Percentiles rank a stretch among this genome's conserved stretches.
Evolutionary conservation across 1,140 invertebrate genomes (phyloP).

Genomic region (Atta texana): DNA sequence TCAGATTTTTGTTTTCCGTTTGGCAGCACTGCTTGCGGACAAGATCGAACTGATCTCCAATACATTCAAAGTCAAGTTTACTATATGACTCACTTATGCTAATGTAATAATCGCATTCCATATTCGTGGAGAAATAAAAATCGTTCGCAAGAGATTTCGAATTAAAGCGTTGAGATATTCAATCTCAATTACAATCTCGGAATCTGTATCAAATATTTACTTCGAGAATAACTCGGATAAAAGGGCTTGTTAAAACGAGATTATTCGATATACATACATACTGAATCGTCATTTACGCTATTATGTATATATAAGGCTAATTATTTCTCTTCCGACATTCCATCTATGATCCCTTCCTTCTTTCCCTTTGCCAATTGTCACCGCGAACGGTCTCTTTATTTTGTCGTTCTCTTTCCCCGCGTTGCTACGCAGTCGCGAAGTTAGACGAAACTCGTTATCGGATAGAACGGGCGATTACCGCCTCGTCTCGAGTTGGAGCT

Average conservation of each 20-base stretch:
- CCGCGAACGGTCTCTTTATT: constrained; percentile 53
- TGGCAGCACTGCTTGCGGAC: too few species aligned
- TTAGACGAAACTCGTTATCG: constrained; percentile 76
- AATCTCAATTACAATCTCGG: background rate
- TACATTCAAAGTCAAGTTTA: background rate
- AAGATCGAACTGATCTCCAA: too few species aligned
- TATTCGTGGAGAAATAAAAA: background rate
- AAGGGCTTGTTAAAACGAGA: constrained; percentile 33
- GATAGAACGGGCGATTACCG: constrained; percentile 76
- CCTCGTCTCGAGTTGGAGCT: constrained; percentile 73
- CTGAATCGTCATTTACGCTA: background rate
- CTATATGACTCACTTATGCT: background rate
- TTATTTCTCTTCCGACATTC: constrained; percentile 18
- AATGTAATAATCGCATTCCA: background rate
- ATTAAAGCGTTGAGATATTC: background rate
- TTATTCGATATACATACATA: constrained; percentile 12
- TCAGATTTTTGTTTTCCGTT: too few species aligned
- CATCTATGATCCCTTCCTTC: constrained; percentile 28
- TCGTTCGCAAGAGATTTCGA: background rate
- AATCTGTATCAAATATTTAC: background rate
- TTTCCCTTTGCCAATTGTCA: constrained; percentile 45
- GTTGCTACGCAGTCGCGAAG: constrained; percentile 68
- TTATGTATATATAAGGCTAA: background rate
- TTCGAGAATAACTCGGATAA: background rate
- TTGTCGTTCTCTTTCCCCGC: constrained; percentile 66